Evolutionary conservation across 2,797 vertebrate species (phyloP).

Genomic region (Mastacembelus armatus): DNA sequence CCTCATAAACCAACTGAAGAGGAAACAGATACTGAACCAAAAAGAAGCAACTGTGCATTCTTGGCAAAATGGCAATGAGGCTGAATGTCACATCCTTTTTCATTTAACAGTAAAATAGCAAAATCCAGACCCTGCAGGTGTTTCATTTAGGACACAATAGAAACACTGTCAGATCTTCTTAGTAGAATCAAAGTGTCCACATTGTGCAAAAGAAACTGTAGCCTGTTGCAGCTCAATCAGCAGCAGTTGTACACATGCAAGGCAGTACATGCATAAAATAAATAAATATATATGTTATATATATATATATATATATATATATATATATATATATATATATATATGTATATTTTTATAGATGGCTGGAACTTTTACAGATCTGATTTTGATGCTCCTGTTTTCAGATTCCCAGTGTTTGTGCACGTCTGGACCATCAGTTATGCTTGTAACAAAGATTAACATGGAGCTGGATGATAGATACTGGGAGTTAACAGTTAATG

Average conservation of each 20-base stretch:
- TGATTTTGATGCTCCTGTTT: slow-evolving; percentile 7
- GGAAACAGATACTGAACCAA: not conserved
- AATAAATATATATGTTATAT: too few relatives aligned
- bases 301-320: too few relatives aligned
- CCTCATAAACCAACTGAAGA: not conserved
- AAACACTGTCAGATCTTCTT: slow-evolving; percentile 13
- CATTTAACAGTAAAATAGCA: slow-evolving; percentile 11
- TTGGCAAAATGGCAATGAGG: not conserved
- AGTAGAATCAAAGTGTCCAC: slow-evolving; percentile 43
- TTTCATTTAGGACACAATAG: slow-evolving; percentile 1
- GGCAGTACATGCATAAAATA: slow-evolving; percentile 8
- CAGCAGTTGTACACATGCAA: slow-evolving; percentile 25
- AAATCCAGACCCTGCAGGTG: not conserved
- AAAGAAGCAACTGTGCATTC: not conserved
- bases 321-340: too few relatives aligned
- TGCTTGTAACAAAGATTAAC: slow-evolving; percentile 46
- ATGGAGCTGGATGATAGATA: slow-evolving; percentile 37
- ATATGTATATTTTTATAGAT: too few relatives aligned
- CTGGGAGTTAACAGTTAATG: slow-evolving; percentile 52
- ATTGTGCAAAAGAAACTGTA: slow-evolving; percentile 22
- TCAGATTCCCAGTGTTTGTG: not conserved
- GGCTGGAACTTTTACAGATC: too few relatives aligned
- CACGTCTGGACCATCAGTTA: too few relatives aligned
- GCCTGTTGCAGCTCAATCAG: slow-evolving; percentile 11
- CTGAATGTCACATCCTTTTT: not conserved